These are phyloP conservation scores for Telmatochromis sp. DNA, from an alignment of 2,113 vertebrate species.

Conservation along the genomic window DNA sequence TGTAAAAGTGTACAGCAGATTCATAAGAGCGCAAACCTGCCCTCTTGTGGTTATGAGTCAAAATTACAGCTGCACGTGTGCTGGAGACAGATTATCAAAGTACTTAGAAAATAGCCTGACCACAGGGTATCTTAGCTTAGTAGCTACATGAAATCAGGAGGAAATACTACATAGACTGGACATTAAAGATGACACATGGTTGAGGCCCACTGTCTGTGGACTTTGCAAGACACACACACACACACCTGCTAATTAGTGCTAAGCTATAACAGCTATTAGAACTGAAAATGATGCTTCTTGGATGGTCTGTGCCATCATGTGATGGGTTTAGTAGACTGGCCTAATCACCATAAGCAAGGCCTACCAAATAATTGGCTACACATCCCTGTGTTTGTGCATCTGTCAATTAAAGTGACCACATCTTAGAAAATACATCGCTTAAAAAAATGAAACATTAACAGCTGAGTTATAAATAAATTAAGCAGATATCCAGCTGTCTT, in stretches of 20 bases:
- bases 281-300: background rate
- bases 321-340: background rate
- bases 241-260: background rate
- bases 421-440: rapidly evolving
- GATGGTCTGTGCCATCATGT: background rate
- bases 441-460: background rate
- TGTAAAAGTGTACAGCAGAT: background rate
- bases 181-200: background rate
- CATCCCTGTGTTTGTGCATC: background rate
- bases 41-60: background rate
- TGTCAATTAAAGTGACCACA: background rate
- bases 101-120: background rate
- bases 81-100: background rate
- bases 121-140: background rate
- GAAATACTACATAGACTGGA: background rate
- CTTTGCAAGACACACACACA: background rate
- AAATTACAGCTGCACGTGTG: background rate
- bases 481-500: background rate
- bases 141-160: background rate
- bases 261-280: background rate
- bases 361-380: background rate
- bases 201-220: background rate
- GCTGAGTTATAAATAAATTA: background rate
- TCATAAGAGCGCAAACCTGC: background rate
- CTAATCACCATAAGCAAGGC: background rate